phyloP scores from a whole-genome alignment of 2,888 invertebrate genomes.

The Lasioglossum calceatum region DNA sequence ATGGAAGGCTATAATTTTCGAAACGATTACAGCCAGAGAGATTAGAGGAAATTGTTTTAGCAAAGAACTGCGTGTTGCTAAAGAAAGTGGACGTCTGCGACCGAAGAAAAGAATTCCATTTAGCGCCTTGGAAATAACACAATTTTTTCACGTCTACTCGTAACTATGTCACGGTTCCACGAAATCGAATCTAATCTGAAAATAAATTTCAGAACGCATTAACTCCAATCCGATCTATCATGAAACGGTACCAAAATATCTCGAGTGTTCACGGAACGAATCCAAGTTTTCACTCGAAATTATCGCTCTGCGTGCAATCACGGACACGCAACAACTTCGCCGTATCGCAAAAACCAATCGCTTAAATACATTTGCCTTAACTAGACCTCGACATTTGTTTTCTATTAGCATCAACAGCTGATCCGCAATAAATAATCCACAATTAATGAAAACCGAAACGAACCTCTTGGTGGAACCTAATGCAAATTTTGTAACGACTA shows the following conservation, averaged over 20 bases:
- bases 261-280: background rate
- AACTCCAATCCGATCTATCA: background rate
- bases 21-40: background rate
- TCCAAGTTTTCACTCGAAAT: background rate
- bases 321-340: background rate
- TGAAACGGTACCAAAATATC: background rate
- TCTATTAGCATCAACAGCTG: background rate
- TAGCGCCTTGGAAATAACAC: background rate
- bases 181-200: background rate
- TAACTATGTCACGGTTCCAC: background rate
- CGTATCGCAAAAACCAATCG: background rate
- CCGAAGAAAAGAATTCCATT: background rate
- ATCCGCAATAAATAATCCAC: background rate
- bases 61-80: background rate
- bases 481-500: too few relatives aligned
- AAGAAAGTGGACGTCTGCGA: background rate
- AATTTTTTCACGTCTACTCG: background rate
- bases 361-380: background rate
- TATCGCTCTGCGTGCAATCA: background rate
- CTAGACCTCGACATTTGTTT: background rate
- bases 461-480: too few relatives aligned
- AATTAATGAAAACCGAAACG: background rate
- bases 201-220: conserved; percentile 1
- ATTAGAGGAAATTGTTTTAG: background rate
- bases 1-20: background rate